phyloP scores from a whole-genome alignment of 2,113 vertebrate genomes.

The Climacteris rufus region DNA sequence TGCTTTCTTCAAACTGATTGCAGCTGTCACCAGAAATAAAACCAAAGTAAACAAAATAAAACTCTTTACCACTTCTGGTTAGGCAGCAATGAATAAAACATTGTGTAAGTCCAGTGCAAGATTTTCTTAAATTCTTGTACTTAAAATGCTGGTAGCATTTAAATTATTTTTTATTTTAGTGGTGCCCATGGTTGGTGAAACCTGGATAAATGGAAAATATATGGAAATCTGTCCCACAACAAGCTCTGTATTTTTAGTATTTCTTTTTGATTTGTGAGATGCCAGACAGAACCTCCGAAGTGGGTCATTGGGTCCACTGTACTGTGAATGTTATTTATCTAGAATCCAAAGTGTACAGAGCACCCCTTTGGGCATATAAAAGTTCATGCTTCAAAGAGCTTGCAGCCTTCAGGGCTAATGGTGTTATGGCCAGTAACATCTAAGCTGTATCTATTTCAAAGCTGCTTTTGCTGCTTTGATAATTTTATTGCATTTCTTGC shows the following conservation, averaged over 20 bases:
- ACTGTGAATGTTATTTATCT: slow-evolving; percentile 33
- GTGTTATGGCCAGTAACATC: slow-evolving; percentile 13
- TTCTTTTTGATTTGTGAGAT: slow-evolving; percentile 12
- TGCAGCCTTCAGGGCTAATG: slow-evolving; percentile 30
- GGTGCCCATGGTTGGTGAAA: neutral
- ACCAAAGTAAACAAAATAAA: slow-evolving; percentile 6
- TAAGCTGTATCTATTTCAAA: slow-evolving; percentile 49
- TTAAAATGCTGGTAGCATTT: neutral
- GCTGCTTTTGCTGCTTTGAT: slow-evolving; percentile 14
- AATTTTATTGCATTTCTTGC: neutral
- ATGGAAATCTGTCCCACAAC: neutral
- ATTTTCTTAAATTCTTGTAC: neutral
- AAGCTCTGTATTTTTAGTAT: neutral
- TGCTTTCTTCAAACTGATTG: slow-evolving; percentile 9
- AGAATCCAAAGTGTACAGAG: slow-evolving; percentile 7
- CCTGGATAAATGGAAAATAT: neutral
- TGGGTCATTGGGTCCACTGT: slow-evolving; percentile 2
- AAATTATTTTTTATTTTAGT: neutral
- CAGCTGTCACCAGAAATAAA: slow-evolving; percentile 38
- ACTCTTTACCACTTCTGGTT: neutral
- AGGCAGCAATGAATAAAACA: neutral
- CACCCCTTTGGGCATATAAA: slow-evolving; percentile 18
- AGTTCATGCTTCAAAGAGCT: slow-evolving; percentile 31
- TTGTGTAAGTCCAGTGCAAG: neutral
- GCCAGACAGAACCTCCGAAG: slow-evolving; percentile 13